Evolutionary conservation across 1,140 invertebrate species (phyloP), one percentile per base, ranked within the genome.

Genomic region (Tetranychus urticae): DNA sequence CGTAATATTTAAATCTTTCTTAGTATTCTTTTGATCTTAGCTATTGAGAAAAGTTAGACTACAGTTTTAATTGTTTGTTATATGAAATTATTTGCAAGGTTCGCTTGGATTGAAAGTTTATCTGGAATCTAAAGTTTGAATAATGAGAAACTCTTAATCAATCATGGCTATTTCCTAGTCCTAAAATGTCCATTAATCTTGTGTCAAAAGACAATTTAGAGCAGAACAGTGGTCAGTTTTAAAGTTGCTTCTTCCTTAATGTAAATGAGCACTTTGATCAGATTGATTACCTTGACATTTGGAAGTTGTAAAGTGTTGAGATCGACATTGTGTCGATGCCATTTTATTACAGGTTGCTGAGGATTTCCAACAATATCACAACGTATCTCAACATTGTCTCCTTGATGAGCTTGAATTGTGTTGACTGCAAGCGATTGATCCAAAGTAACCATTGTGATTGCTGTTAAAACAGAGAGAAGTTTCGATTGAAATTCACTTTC

Each of bases 311-410:
- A 7, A 8, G 56, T 54, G 1, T 39, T 14, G 10, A 64, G 47
- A 45, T 64, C 63, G 12, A 64, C 61, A 52, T 61, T 57, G 35
- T 64, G 42, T 31, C 63, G 56, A 37, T 47, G 56, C 63, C 63
- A 64, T 60, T 62, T 64, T n/a, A 64, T 64, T 8, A 56, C 61
- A 8, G 63, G 63, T 34, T 47, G 56, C 36, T 62, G 63, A 23
- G 64, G 64, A 55, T 65, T 62, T 31, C 64, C 64, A 46, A 34
- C 46, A 31, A 65, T 65, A 54, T 65, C 64, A 37, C 64, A 65
- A 1, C 64, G 63, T 23, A 65, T 65, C 54, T 65, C 64, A 37
- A 65, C 64, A 61, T 65, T 65, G 37, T 65, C 64, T 31, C 63
- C 63, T 3, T 61, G 2, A 45, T 65, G 64, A 47, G 64, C 63